Evolutionary conservation across 1,140 invertebrate genomes (phyloP), one percentile per base, ranked within the genome.

Genomic region (Kradibia gibbosae): DNA sequence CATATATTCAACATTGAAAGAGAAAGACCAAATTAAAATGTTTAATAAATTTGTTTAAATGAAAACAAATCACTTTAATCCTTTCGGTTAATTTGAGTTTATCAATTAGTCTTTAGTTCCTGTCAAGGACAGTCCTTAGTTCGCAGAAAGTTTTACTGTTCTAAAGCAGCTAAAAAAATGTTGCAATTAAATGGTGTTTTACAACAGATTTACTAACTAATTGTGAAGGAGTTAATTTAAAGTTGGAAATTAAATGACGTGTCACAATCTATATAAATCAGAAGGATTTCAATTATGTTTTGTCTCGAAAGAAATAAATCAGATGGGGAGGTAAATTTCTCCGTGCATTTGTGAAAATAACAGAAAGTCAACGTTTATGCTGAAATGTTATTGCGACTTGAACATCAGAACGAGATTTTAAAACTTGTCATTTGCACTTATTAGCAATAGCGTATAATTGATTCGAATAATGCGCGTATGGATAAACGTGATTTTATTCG

Each of bases 151-250:
- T 65, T 65, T 36, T 65, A 65, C 60, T 36, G 31, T 17, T 65
- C 8, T 20, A 17, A 34, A 36, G 57, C 15, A 25, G 28, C 31
- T 36, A 17, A 65, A 65, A 65, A 65, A 65, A 36, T 11, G 1
- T 28, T 36, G 31, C 60, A 20, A 65, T 65, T 65, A 65, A 65
- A 20, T 13, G 3, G n/a, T 65, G 31, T 65, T 36, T 65, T 65
- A 65, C 60, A 36, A 65, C 31, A 65, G 60, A 65, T 65, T 65
- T 65, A 65, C 31, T 25, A 65, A 36, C 31, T 36, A 65, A 65
- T 65, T 36, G 36, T 36, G 17, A 36, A 36, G 11, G 60, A 20
- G 4, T 57, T 57, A 36, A 36, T 57, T 57, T 31, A 34, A 36
- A 65, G 4, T 65, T 65, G 13, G 36, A 65, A 65, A 13, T 65